Evolutionary conservation across 2,888 invertebrate genomes (phyloP).

Genomic region (Drosophila quasianomalipes): DNA sequence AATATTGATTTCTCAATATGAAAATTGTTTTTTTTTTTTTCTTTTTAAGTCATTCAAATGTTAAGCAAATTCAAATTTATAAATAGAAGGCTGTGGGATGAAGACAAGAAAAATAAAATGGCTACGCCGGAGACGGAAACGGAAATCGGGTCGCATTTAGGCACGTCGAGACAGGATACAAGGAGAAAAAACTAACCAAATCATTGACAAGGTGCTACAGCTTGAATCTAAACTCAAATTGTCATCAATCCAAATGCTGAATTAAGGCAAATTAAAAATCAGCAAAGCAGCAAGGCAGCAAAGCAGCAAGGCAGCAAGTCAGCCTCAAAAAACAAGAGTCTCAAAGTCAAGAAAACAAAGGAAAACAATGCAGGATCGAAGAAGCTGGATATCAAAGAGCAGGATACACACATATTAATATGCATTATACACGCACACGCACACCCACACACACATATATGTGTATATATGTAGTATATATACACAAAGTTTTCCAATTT

Average conservation of each 20-base stretch:
- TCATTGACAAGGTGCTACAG: slow-evolving; percentile 36
- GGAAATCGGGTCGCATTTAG: slow-evolving; percentile 67
- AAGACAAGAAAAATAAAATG: slow-evolving; percentile 41
- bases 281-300: too few species aligned
- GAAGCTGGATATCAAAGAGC: slow-evolving; percentile 38
- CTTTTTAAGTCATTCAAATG: neutral
- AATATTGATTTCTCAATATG: neutral
- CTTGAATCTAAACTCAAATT: slow-evolving; percentile 47
- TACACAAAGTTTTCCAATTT: slow-evolving; percentile 56
- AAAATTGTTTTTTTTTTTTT: neutral
- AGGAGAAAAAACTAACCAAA: slow-evolving; percentile 41
- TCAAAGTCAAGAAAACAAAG: slow-evolving; percentile 18
- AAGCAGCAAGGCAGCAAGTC: neutral
- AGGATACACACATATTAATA: slow-evolving; percentile 10
- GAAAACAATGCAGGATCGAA: slow-evolving; percentile 13
- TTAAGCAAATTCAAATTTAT: neutral
- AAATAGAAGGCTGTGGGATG: neutral
- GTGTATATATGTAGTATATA: neutral
- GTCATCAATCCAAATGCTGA: slow-evolving; percentile 50
- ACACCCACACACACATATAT: slow-evolving; percentile 6
- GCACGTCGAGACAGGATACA: slow-evolving; percentile 33
- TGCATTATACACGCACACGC: neutral
- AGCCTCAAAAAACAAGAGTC: slow-evolving; percentile 23
- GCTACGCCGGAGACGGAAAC: slow-evolving; percentile 61
- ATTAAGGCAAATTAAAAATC: slow-evolving; percentile 39